Percentiles rank a stretch among this genome's conserved stretches.
Evolutionary conservation across 2,888 invertebrate species (phyloP).

Genomic region (Schizotus pectinicornis): DNA sequence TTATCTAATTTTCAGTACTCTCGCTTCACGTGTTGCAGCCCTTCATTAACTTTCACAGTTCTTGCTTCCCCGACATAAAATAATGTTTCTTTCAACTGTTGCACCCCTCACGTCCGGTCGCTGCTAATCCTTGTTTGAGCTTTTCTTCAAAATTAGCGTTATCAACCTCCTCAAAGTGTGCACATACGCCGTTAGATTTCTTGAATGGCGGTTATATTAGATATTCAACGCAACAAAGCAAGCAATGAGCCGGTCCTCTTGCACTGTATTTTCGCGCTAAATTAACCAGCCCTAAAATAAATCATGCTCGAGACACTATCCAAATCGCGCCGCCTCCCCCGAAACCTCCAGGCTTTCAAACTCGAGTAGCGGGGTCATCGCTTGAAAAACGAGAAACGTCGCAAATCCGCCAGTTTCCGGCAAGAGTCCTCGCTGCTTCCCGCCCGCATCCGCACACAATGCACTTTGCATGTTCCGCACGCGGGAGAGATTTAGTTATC

Average conservation of each 20-base stretch:
- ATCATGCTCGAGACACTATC: conserved; percentile 3
- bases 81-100: background rate
- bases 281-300: conserved; percentile 10
- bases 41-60: background rate
- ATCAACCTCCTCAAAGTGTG: conserved; percentile 17
- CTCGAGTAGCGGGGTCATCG: no score
- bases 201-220: conserved; percentile 22
- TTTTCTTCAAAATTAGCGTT: conserved; percentile 18
- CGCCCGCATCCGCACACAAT: background rate
- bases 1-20: no score
- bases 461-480: background rate
- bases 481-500: background rate
- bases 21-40: no score
- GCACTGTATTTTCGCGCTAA: conserved; percentile 15
- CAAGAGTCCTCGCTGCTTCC: no score
- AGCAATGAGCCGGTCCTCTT: conserved; percentile 21
- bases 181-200: conserved; percentile 20
- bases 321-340: background rate
- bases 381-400: no score
- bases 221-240: conserved; percentile 18
- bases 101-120: no score
- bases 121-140: conserved; percentile 5
- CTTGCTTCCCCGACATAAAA: background rate
- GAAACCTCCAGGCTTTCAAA: background rate
- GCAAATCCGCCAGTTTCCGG: no score